Evolutionary conservation across 2,113 vertebrate species (phyloP).

Genomic region (Melospiza georgiana): DNA sequence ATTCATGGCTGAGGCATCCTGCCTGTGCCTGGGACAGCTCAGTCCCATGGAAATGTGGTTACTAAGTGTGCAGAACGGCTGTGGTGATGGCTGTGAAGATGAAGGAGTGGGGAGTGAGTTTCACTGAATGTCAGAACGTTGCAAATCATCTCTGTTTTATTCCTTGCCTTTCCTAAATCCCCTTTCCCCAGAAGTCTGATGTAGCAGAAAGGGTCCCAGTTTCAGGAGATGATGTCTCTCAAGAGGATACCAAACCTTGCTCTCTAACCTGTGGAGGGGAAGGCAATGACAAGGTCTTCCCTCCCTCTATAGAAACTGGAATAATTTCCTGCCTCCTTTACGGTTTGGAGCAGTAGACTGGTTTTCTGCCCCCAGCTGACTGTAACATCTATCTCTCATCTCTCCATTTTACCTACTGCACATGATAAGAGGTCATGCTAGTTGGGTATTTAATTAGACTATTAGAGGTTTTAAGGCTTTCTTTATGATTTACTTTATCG

Average conservation of each 20-base stretch:
- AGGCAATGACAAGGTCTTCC: neutral
- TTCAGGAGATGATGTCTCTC: neutral
- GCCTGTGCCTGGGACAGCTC: neutral
- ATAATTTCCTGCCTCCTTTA: neutral
- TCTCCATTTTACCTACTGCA: neutral
- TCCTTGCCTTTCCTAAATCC: neutral
- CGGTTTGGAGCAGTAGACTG: neutral
- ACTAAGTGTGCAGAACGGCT: neutral
- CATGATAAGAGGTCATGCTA: neutral
- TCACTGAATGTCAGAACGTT: neutral
- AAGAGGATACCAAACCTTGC: neutral
- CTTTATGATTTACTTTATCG: neutral
- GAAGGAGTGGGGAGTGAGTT: neutral
- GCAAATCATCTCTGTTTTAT: neutral
- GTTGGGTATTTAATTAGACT: neutral
- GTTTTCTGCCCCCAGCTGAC: neutral
- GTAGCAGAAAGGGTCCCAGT: neutral
- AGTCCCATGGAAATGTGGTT: neutral
- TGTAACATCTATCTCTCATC: neutral
- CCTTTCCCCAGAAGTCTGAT: neutral
- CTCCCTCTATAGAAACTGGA: neutral
- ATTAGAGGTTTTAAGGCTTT: neutral
- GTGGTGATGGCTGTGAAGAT: neutral
- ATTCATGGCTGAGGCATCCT: neutral
- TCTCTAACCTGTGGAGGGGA: neutral